Percentiles rank a stretch among this genome's conserved stretches.
Conservation (phyloP, 37 sponge, comb jelly and placozoan species). For the Bolinopsis microptera region DNA sequence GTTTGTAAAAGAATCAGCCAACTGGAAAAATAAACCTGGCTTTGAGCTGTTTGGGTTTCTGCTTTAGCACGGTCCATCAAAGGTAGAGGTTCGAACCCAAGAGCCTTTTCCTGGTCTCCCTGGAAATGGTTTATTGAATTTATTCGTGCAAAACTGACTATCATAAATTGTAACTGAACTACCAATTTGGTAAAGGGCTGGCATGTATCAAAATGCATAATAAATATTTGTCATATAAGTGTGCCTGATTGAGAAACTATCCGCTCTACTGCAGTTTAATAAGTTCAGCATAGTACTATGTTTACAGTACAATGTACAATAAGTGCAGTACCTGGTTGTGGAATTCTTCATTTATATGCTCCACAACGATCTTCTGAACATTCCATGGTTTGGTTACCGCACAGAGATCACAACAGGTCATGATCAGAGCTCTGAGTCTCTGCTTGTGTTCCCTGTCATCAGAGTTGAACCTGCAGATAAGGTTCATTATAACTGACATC, state of each 20-base stretch:
- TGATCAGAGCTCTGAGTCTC: slow-evolving; percentile 66
- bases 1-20: too few species aligned
- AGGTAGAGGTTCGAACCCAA: slow-evolving; percentile 68
- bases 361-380: slow-evolving; percentile 56
- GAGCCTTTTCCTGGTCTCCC: slow-evolving; percentile 76
- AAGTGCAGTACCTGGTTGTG: slow-evolving; percentile 76
- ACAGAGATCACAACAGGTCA: slow-evolving; percentile 74
- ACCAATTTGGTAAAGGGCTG: too few species aligned
- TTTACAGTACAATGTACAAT: too few species aligned
- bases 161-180: too few species aligned
- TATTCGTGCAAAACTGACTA: too few species aligned
- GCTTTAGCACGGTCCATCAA: slow-evolving; percentile 71
- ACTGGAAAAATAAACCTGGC: not conserved
- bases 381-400: slow-evolving; percentile 74
- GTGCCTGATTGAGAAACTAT: too few species aligned
- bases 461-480: not conserved
- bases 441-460: not conserved
- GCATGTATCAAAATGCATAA: too few species aligned
- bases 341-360: slow-evolving; percentile 70
- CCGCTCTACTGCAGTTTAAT: too few species aligned
- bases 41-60: not conserved
- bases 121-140: too few species aligned
- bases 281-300: too few species aligned
- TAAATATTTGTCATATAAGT: too few species aligned
- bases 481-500: too few species aligned